Evolutionary conservation across 2,888 invertebrate genomes (phyloP), one percentile per base, ranked within the genome.

Genomic region (Cosmia pyralina): DNA sequence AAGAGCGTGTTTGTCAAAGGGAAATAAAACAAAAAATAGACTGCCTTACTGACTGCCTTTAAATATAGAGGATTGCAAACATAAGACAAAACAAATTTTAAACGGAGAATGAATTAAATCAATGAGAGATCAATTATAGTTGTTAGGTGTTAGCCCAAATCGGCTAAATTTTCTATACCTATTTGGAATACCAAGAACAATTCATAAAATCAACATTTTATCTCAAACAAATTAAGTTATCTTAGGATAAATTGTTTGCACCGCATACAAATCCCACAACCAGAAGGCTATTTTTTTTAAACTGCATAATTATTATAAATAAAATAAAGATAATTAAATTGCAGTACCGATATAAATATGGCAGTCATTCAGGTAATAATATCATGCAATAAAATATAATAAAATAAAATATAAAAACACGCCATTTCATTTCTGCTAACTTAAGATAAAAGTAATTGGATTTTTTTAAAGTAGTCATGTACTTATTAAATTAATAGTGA

Each of bases 1-100:
- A 91, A 93, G 93, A 94, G 95, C 95, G 96, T 96, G 95, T 94
- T 95, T 94, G 91, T 91, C 91, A 84, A 86, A 72, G 53, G 62
- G 85, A 86, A 89, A 80, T 84, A 80, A 85, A 87, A 85, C 75
- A 81, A 38, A 38, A 77, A 63, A 73, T 63, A 67, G 67, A 81
- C 85, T 81, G 81, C 82, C 85, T 71, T 58, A 64, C 17, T 76
- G 84, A 84, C 77, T 81, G 85, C 85, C 82, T 81, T 68, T 10
- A 48, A 38, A 50, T 53, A 50, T 46, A 22, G 22, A 38, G 53
- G n/a, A n/a, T 44, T 44, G 57, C 50, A 75, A 71, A 79, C 15
- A 55, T 44, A 53, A 59, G 8, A 71, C 13, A 65, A 13, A 8
- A 72, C 4, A 46, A 17, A 38, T 60, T 41, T 48, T 41, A 57